Evolutionary conservation across 2,797 vertebrate genomes (phyloP).

Genomic region (Acipenser ruthenus): DNA sequence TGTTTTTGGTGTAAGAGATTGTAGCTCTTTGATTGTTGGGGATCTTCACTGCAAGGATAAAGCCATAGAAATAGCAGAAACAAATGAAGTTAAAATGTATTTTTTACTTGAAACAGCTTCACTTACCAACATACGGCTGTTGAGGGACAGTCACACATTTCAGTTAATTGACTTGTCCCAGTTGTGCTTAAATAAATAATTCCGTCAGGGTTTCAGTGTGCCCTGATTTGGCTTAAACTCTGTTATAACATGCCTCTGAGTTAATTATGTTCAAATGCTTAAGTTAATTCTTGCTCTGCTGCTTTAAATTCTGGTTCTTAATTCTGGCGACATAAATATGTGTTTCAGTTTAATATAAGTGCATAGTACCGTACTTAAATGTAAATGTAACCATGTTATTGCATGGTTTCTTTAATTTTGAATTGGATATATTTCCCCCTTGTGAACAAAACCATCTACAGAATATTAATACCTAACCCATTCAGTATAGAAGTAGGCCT

Average conservation of each 20-base stretch:
- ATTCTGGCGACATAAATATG: background rate
- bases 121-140: background rate
- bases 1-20: too few relatives aligned
- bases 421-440: too few relatives aligned
- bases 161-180: background rate
- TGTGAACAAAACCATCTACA: too few relatives aligned
- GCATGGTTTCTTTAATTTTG: too few relatives aligned
- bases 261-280: background rate
- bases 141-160: background rate
- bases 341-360: slow-evolving; percentile 1
- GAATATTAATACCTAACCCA: background rate
- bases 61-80: too few relatives aligned
- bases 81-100: too few relatives aligned
- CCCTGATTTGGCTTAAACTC: background rate
- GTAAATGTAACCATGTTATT: too few relatives aligned
- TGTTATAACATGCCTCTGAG: background rate
- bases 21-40: too few relatives aligned
- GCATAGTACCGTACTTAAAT: background rate
- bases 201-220: background rate
- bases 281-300: background rate
- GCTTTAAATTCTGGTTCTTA: background rate
- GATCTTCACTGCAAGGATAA: too few relatives aligned
- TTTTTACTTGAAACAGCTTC: too few relatives aligned
- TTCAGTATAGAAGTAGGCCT: background rate
- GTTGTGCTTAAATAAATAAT: background rate